These are phyloP conservation scores for Teinopalpus imperialis DNA, from an alignment of 2,888 invertebrate genomes.

Conservation along the genomic window DNA sequence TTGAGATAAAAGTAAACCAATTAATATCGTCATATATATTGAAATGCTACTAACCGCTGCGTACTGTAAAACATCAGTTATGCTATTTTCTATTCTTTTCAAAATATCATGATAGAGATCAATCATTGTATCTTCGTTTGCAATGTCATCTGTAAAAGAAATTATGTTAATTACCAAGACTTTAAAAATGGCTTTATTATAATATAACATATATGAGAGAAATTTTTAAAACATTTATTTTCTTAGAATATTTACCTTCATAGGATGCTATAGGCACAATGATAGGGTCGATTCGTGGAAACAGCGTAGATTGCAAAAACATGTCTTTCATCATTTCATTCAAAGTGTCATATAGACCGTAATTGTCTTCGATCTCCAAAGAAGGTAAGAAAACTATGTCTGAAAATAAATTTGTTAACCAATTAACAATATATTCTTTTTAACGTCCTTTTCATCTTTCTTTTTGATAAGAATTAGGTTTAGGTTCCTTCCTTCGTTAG, in stretches of 20 bases:
- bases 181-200: too few species aligned
- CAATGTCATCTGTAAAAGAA: constrained; percentile 78
- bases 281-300: constrained; percentile 85
- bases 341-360: constrained; percentile 86
- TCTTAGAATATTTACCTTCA: constrained; percentile 48
- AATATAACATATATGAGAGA: too few species aligned
- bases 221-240: background rate
- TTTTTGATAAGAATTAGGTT: too few species aligned
- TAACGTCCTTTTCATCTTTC: too few species aligned
- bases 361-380: constrained; percentile 84
- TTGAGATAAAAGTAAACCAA: too few species aligned
- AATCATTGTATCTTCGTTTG: constrained; percentile 79
- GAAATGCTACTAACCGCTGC: constrained; percentile 60
- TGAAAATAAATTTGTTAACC: constrained; percentile 35
- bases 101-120: constrained; percentile 82
- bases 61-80: constrained; percentile 62
- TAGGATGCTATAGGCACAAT: constrained; percentile 63
- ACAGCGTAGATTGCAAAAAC: constrained; percentile 86
- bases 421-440: background rate
- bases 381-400: constrained; percentile 88
- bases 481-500: too few species aligned
- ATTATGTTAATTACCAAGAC: too few species aligned
- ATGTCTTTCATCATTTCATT: constrained; percentile 89
- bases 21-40: too few species aligned
- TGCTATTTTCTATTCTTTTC: constrained; percentile 68